Evolutionary conservation across 2,888 invertebrate species (phyloP).

Genomic region (Watsonalla cultraria): DNA sequence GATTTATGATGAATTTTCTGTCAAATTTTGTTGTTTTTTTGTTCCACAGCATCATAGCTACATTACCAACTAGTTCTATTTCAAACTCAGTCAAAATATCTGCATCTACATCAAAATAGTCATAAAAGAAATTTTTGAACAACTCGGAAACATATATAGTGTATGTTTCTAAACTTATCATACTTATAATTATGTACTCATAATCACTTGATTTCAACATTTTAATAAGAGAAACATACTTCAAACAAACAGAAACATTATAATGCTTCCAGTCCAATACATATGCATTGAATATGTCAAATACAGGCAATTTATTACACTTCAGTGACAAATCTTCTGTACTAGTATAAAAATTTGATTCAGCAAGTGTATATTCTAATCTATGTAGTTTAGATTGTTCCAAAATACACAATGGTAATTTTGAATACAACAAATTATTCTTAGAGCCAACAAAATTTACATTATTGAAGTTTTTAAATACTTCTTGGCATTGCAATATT

Average conservation of each 20-base stretch:
- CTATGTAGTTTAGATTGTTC: slow-evolving; percentile 33
- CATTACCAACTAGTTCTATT: slow-evolving; percentile 30
- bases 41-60: slow-evolving; percentile 47
- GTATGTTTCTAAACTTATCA: slow-evolving; percentile 15
- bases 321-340: slow-evolving; percentile 11
- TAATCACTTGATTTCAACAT: slow-evolving; percentile 25
- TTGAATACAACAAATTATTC: slow-evolving; percentile 38
- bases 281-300: slow-evolving; percentile 30
- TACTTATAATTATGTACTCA: slow-evolving; percentile 41
- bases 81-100: slow-evolving; percentile 19
- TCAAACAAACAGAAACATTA: slow-evolving; percentile 17
- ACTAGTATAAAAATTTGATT: slow-evolving; percentile 18
- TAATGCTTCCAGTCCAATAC: slow-evolving; percentile 31
- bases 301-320: slow-evolving; percentile 15
- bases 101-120: slow-evolving; percentile 31
- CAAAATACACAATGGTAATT: slow-evolving; percentile 33
- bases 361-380: slow-evolving; percentile 40
- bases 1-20: slow-evolving; percentile 40
- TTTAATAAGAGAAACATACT: slow-evolving; percentile 23
- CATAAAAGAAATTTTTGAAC: slow-evolving; percentile 40
- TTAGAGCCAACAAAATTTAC: slow-evolving; percentile 52
- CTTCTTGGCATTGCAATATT: slow-evolving; percentile 35
- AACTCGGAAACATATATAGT: slow-evolving; percentile 33
- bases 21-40: slow-evolving; percentile 44
- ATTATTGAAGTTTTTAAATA: slow-evolving; percentile 49